phyloP scores from a whole-genome alignment of 1,140 invertebrate genomes.

The Phenacoccus solenopsis region DNA sequence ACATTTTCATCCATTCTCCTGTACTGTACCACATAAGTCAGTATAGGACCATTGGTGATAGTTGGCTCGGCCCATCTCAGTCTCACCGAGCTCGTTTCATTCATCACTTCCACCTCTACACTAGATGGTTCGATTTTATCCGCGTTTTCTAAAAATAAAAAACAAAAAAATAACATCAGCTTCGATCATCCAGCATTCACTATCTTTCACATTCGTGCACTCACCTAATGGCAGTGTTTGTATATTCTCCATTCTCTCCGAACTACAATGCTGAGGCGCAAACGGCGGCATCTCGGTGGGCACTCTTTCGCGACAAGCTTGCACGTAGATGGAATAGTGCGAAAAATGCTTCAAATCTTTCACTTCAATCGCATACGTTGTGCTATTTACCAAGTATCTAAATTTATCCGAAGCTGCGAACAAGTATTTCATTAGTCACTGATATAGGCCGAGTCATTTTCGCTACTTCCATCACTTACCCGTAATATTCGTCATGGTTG shows the following conservation, averaged over 20 bases:
- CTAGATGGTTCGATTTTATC: conserved; percentile 25
- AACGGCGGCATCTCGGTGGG: background rate
- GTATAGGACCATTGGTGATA: conserved; percentile 74
- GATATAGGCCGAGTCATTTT: too few species aligned
- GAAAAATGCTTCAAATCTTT: conserved; percentile 55
- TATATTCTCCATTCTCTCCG: background rate
- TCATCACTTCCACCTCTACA: conserved; percentile 25
- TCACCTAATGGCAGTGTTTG: background rate
- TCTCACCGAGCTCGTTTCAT: conserved; percentile 25
- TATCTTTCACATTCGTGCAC: background rate
- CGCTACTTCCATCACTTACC: too few species aligned
- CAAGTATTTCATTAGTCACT: too few species aligned
- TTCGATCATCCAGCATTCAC: background rate
- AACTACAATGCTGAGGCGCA: background rate
- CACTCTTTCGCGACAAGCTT: conserved; percentile 51
- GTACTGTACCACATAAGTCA: conserved; percentile 68
- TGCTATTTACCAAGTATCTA: background rate
- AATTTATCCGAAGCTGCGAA: background rate
- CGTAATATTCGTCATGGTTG: too few species aligned
- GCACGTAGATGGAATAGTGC: conserved; percentile 52
- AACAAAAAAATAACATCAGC: background rate
- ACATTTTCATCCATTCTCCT: conserved; percentile 47
- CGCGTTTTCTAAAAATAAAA: conserved; percentile 24
- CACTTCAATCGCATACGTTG: conserved; percentile 29
- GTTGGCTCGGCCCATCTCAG: conserved; percentile 62